Evolutionary conservation across 2,113 vertebrate genomes (phyloP), one percentile per base, ranked within the genome.

Genomic region (Crotophaga sulcirostris): DNA sequence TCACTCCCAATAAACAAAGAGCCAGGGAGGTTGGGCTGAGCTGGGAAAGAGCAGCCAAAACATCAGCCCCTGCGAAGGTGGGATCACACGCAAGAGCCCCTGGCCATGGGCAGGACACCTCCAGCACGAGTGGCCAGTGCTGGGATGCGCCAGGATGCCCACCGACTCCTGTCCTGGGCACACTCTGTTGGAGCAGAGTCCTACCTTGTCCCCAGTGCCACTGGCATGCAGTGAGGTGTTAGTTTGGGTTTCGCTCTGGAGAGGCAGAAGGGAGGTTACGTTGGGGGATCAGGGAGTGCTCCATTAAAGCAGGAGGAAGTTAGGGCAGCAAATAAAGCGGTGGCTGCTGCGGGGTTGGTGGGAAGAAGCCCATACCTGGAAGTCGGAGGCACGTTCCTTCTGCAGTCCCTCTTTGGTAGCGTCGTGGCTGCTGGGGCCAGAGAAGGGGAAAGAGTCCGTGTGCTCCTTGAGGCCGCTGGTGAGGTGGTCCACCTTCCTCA

Each of bases 401-500:
- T 97, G 94, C 76, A 98, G 97, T 42, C 96, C 90, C 31, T 99
- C 98, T 96, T 97, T 98, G 73, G 97, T 96, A 84, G 96, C 20
- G 2, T 97, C 97, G 11, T 97, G 98, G 91, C 93, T 97, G 51
- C 97, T 59, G 8, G 97, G 84, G 87, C 93, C 16, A 8, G 97
- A 96, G 13, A 97, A 94, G 3, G 97, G 91, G 23, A 97, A 97
- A 5, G 97, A 97, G 73, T 99, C 99, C 0, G 85, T 86, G 76
- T 97, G 97, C 89, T 98, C 98, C 95, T 97, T 98, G 95, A 81
- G 93, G 12, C 96, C 44, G 19, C 98, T 73, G 3, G 97, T 98
- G 6, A 99, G 96, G 49, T 78, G 42, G 55, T 99, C 99, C 3
- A 99, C 98, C 93, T 96, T 98, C 94, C 99, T 98, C 25, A 98